These are phyloP conservation scores for Bhutanitis thaidina DNA, from an alignment of 2,888 invertebrate species.

Conservation along the genomic window DNA sequence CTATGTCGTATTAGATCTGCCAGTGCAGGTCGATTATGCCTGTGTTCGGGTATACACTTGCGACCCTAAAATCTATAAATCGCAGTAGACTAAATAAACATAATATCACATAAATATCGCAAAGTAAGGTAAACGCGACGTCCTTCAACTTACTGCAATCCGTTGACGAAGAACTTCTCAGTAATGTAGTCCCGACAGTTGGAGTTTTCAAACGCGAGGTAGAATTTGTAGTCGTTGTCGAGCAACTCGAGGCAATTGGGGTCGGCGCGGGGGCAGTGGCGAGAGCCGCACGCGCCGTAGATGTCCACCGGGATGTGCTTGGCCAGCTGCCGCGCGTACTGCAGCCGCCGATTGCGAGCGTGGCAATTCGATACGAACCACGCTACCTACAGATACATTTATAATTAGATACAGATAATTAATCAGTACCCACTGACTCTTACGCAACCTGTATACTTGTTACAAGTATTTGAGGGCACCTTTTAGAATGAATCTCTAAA, in stretches of 20 bases:
- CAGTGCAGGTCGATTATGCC: too few relatives aligned
- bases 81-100: too few relatives aligned
- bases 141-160: conserved; percentile 63
- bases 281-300: conserved; percentile 93
- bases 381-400: conserved; percentile 84
- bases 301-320: conserved; percentile 95
- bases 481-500: too few relatives aligned
- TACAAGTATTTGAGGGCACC: too few relatives aligned
- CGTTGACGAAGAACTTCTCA: conserved; percentile 98
- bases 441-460: too few relatives aligned
- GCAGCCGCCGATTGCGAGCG: conserved; percentile 92
- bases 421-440: too few relatives aligned
- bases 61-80: too few relatives aligned
- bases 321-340: conserved; percentile 91
- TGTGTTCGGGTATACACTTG: too few relatives aligned
- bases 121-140: too few relatives aligned
- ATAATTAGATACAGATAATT: too few relatives aligned
- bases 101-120: too few relatives aligned
- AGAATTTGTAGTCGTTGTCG: conserved; percentile 96
- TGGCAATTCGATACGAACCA: conserved; percentile 99
- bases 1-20: too few relatives aligned
- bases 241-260: conserved; percentile 94
- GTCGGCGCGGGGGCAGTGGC: conserved; percentile 90
- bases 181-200: conserved; percentile 98
- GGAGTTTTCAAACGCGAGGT: conserved; percentile 97